Base-by-base conservation (phyloP, 2,113 vertebrate genomes). In the Onychostoma macrolepis region DNA sequence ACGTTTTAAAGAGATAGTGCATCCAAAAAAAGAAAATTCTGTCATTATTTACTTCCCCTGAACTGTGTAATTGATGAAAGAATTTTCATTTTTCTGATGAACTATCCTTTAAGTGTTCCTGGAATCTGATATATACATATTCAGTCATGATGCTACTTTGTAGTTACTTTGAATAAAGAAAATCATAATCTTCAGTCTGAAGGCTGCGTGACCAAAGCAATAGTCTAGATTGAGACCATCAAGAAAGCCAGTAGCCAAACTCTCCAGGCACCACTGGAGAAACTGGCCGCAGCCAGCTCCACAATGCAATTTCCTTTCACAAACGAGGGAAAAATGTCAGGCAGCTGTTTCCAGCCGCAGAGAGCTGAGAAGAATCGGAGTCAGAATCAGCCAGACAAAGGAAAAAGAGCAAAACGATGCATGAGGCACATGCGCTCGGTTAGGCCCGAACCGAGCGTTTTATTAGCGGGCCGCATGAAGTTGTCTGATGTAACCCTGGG, bases 351-450 rank as follows among this genome's bases (percentile, higher is more conserved):
- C 89, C 89, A 93, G 88, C 89, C 89, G 36, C 91, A 92, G 83
- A 89, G 85, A 91, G 82, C 72, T 28, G 78, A 90, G 74, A 63
- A n/a, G 45, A 83, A 83, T 87, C 85, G 21, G 43, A 86, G 85
- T 87, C 85, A 89, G 83, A 89, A 87, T 89, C 87, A 69, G 84
- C 65, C 88, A 86, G 87, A 92, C 90, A 90, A 26, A 56, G 63
- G 24, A 45, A 83, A 86, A 41, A 41, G 48, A 87, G 71, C 33
- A 17, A 81, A 56, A 58, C 5, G 82, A 92, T 92, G 91, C 76
- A 86, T 94, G 92, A 91, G 91, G 88, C 94, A 94, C 91, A 93
- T 93, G 92, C 81, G 86, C 89, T 87, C 21, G 15, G 65, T 90
- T 90, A 90, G 85, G 89, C 80, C 69, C 67, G 91, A 90, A 85